These are phyloP conservation scores for Orthosia gothica DNA, from an alignment of 2,888 invertebrate species.

Conservation along the genomic window DNA sequence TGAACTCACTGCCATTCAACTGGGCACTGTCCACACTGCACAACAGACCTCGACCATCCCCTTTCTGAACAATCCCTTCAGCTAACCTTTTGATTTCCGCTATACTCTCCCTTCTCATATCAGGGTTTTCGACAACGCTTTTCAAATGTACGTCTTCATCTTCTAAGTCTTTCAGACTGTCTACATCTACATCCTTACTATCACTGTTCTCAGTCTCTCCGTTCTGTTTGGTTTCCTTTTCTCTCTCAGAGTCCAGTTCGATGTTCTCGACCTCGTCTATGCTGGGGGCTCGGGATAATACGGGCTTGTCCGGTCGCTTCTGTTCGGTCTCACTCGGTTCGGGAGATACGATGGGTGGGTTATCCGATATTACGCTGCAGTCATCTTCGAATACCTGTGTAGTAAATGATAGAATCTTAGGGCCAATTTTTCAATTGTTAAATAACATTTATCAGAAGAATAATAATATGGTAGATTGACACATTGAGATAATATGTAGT, in stretches of 20 bases:
- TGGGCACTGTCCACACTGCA: conserved; percentile 89
- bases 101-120: conserved; percentile 88
- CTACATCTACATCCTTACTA: conserved; percentile 90
- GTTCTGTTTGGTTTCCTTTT: conserved; percentile 85
- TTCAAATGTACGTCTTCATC: conserved; percentile 82
- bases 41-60: conserved; percentile 85
- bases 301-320: conserved; percentile 83
- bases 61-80: conserved; percentile 89
- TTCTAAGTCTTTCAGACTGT: conserved; percentile 90
- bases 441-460: too few species aligned
- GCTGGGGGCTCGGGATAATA: conserved; percentile 87
- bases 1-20: conserved; percentile 83
- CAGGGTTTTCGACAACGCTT: conserved; percentile 88
- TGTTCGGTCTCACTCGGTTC: conserved; percentile 89
- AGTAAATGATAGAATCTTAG: not conserved
- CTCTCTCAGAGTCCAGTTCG: conserved; percentile 85
- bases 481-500: too few species aligned
- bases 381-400: conserved; percentile 91
- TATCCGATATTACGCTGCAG: conserved; percentile 91
- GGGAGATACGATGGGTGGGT: conserved; percentile 89
- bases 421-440: too few species aligned
- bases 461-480: too few species aligned
- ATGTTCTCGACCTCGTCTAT: conserved; percentile 89
- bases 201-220: conserved; percentile 91
- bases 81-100: conserved; percentile 89